phyloP scores from a whole-genome alignment of 2,797 vertebrate species.

The Fundulus diaphanus region DNA sequence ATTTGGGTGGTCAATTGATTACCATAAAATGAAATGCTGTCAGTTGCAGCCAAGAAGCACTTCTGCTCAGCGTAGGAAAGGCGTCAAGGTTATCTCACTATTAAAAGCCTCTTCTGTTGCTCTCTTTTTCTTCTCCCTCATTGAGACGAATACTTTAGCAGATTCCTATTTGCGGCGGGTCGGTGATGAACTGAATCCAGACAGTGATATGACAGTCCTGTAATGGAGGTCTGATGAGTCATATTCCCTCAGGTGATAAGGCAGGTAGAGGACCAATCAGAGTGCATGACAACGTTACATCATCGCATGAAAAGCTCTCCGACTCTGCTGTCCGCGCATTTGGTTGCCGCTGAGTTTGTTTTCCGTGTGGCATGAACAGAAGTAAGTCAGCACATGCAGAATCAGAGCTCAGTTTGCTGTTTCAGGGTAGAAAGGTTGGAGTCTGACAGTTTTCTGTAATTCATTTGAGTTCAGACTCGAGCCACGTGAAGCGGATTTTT shows the following conservation, averaged over 20 bases:
- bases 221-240: conserved; percentile 25
- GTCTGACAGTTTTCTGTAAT: neutral
- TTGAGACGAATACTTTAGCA: neutral
- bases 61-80: neutral
- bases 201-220: conserved; percentile 15
- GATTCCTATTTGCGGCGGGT: conserved; percentile 1
- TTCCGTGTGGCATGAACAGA: neutral
- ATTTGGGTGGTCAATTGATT: neutral
- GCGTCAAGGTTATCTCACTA: neutral
- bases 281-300: conserved; percentile 1
- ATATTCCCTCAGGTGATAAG: conserved; percentile 21
- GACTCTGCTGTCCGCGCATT: neutral
- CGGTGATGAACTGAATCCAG: conserved; percentile 6
- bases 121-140: conserved; percentile 10
- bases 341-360: neutral
- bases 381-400: conserved; percentile 1
- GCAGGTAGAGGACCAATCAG: conserved; percentile 30
- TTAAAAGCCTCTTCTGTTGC: conserved; percentile 6
- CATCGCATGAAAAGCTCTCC: conserved; percentile 18
- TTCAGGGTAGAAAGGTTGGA: neutral
- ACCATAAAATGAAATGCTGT: neutral
- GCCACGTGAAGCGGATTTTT: conserved; percentile 28
- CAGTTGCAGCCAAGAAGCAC: neutral
- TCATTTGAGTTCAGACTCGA: conserved; percentile 31
- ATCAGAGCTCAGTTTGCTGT: neutral